Evolutionary conservation across 2,113 vertebrate genomes (phyloP).

Genomic region (Solenodon paradoxus): DNA sequence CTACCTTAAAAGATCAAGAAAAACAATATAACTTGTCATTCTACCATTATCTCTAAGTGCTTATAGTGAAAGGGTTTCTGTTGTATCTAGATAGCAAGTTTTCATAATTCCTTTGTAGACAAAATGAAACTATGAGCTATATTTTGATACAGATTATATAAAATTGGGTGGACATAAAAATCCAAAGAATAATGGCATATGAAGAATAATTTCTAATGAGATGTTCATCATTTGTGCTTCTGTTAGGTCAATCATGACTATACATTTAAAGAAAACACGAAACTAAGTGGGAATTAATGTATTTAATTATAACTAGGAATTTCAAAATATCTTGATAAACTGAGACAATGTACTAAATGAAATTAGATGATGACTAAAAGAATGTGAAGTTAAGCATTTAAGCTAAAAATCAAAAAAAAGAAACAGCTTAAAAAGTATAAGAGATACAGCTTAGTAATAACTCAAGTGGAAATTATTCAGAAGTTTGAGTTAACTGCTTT

Average conservation of each 20-base stretch:
- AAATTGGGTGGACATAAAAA: not conserved
- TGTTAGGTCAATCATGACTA: not conserved
- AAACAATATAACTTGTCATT: not conserved
- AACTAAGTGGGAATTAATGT: not conserved
- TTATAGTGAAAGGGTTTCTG: not conserved
- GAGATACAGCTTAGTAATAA: not conserved
- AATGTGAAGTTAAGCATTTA: not conserved
- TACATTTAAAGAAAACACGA: not conserved
- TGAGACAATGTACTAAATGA: not conserved
- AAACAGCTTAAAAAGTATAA: not conserved
- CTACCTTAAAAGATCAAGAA: not conserved
- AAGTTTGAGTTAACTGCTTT: not conserved
- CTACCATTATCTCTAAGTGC: not conserved
- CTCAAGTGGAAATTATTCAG: not conserved
- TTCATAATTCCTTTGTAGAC: not conserved
- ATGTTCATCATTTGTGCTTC: not conserved
- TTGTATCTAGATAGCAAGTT: not conserved
- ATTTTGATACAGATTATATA: not conserved
- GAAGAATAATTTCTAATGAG: not conserved
- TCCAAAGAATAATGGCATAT: not conserved
- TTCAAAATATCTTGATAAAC: not conserved
- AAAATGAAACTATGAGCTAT: not conserved
- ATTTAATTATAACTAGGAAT: not conserved
- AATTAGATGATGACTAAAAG: not conserved
- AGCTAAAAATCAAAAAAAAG: not conserved